Base-by-base conservation (phyloP, 2,888 invertebrate species). In the Zele albiditarsus region DNA sequence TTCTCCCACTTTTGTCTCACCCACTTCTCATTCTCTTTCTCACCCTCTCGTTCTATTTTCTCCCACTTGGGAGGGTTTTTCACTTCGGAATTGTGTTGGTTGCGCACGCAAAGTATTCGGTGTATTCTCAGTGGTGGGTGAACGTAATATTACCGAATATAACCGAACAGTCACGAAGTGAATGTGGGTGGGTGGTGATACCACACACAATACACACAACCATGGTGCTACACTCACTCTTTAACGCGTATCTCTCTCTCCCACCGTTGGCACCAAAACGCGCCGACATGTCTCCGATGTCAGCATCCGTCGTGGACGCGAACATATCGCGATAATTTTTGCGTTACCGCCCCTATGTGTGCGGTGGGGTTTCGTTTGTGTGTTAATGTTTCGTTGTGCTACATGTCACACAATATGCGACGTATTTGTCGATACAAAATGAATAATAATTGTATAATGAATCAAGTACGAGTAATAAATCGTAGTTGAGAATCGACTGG, bases 251-350 rank as follows among this genome's bases (percentile, higher is more conserved):
- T 53, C 53, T 53, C n/a, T 53, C 20, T 53, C 20, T 20, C 20
- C 20, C n/a, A 20, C 80, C 80, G 80, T 82, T 73, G 77, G 80
- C 63, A 74, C 73, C 62, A 77, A 70, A 68, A 76, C 79, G 80
- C 80, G 77, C 79, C 82, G 85, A 83, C 83, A 83, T 82, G 84
- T 85, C 82, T 81, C 82, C 82, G 81, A 80, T 79, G 82, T 81
- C 82, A 82, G 80, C 75, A 83, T 82, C 82, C 82, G 80, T 79
- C 81, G 80, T 81, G 80, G 80, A 80, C 81, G 80, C 82, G 80
- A 80, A 80, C 74, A 53, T 72, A 63, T 77, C 79, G 79, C 67
- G 74, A 75, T 74, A 75, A 74, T 72, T 27, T 42, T 72, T 60
- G 38, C 38, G 63, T 72, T 58, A n/a, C 28, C 25, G n/a, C 28